phyloP scores from a whole-genome alignment of 2,888 invertebrate species.

The Sympetrum striolatum region DNA sequence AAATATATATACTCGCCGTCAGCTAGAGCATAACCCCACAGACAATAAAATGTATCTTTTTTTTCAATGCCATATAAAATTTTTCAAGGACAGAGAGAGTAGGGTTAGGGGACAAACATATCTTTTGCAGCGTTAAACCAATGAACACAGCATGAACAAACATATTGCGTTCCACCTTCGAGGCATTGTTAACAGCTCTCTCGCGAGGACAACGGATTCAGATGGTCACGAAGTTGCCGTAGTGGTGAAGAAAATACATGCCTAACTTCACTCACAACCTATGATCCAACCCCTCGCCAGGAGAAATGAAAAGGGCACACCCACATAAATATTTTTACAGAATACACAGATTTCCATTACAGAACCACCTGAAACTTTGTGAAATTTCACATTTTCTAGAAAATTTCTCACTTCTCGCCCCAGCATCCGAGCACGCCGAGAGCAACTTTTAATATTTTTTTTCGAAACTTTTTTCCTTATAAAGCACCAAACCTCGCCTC shows the following conservation, averaged over 20 bases:
- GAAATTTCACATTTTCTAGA: neutral
- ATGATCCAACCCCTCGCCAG: neutral
- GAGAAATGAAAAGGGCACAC: neutral
- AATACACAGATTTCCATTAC: conserved; percentile 8
- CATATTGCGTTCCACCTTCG: neutral
- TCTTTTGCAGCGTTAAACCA: conserved; percentile 29
- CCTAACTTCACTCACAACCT: neutral
- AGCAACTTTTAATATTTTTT: neutral
- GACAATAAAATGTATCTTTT: conserved; percentile 36
- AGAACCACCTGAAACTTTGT: neutral
- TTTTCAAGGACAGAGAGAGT: conserved; percentile 17
- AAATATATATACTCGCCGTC: conserved; percentile 36
- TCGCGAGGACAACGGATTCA: conserved; percentile 3
- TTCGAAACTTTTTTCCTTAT: neutral
- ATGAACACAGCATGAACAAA: conserved; percentile 35
- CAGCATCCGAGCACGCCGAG: neutral
- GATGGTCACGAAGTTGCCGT: neutral
- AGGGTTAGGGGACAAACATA: conserved; percentile 1
- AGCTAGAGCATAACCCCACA: conserved; percentile 42
- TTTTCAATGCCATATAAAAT: conserved; percentile 39
- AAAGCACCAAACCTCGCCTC: neutral
- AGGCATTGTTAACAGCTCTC: neutral
- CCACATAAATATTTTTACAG: conserved; percentile 2
- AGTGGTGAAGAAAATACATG: neutral
- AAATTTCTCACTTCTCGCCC: neutral